phyloP scores from a whole-genome alignment of 2,888 invertebrate genomes.

The Buathra laborator region DNA sequence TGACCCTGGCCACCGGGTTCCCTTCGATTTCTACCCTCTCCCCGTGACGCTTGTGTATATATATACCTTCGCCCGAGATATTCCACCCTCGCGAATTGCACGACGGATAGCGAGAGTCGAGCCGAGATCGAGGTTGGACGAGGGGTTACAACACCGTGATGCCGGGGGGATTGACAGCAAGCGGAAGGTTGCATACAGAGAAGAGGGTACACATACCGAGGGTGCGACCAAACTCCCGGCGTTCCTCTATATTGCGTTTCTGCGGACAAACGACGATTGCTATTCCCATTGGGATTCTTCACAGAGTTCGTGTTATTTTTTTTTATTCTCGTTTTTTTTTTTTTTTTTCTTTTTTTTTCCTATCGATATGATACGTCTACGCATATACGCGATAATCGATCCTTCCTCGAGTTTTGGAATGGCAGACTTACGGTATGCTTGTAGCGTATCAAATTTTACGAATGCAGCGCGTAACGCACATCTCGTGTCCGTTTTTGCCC shows the following conservation, averaged over 20 bases:
- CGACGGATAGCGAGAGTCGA: slow-evolving; percentile 52
- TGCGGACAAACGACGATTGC: slow-evolving; percentile 78
- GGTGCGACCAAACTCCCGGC: slow-evolving; percentile 37
- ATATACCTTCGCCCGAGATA: slow-evolving; percentile 14
- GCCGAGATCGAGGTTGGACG: slow-evolving; percentile 63
- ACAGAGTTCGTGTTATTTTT: slow-evolving; percentile 14
- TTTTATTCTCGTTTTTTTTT: neutral
- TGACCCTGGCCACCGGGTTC: slow-evolving; percentile 62
- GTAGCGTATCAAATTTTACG: slow-evolving; percentile 33
- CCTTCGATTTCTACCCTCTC: slow-evolving; percentile 69
- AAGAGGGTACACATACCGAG: slow-evolving; percentile 17
- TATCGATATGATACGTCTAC: slow-evolving; percentile 26
- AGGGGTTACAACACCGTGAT: slow-evolving; percentile 20
- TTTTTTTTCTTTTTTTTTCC: neutral
- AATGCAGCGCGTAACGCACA: slow-evolving; percentile 39
- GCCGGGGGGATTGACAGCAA: slow-evolving; percentile 18
- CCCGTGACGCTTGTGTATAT: slow-evolving; percentile 55
- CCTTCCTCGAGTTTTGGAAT: neutral
- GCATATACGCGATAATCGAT: slow-evolving; percentile 34
- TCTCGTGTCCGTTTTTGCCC: neutral
- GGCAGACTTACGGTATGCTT: neutral
- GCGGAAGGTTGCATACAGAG: slow-evolving; percentile 6
- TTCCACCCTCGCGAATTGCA: slow-evolving; percentile 69
- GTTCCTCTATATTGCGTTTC: slow-evolving; percentile 72
- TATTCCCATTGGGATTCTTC: slow-evolving; percentile 70